Base-by-base conservation (phyloP, 2,888 invertebrate species). In the Megastigmus dorsalis region DNA sequence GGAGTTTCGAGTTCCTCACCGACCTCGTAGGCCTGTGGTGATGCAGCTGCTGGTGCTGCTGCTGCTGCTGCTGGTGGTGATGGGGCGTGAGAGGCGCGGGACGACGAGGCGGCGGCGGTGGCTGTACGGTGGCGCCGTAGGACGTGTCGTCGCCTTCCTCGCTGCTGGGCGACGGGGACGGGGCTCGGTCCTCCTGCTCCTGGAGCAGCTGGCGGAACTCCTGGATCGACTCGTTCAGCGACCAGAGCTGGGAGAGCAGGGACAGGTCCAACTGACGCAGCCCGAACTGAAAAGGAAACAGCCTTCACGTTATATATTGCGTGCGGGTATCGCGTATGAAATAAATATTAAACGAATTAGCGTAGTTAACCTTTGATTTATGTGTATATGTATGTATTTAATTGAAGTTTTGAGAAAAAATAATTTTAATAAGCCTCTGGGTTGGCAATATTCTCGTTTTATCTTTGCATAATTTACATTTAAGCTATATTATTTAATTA, bases 171-270 rank as follows among this genome's bases (percentile, higher is more conserved):
- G 77, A 89, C 82, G 81, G 91, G 81, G 87, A 92, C 83, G 82
- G 91, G 82, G 89, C 91, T 87, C 84, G 90, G 82, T 83, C 92
- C 81, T 88, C 87, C 62, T 87, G 88, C 41, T 91, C 91, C 80
- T 91, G 91, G 74, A 93, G 88, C 78, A 93, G 91, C 80, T 92
- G 92, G 54, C 94, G 92, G 90, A 95, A 96, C 79, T 97, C 95
- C 82, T 96, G 95, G 87, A 97, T 96, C 48, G 96, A 94, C 88
- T 97, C 96, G 89, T 97, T 96, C 63, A 97, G 90, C 0, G 95
- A 93, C 96, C 97, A 96, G 78, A 97, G 91, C 88, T 97, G 97
- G 3, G 96, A 96, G 50, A 97, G 91, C 66, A 97, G 90, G 0
- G 96, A 95, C 81, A 97, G 91, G 89, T 97, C 97, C 88, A 97